These are phyloP conservation scores for Stomatorhinus walkeri DNA, from an alignment of 2,797 vertebrate species.

Conservation along the genomic window DNA sequence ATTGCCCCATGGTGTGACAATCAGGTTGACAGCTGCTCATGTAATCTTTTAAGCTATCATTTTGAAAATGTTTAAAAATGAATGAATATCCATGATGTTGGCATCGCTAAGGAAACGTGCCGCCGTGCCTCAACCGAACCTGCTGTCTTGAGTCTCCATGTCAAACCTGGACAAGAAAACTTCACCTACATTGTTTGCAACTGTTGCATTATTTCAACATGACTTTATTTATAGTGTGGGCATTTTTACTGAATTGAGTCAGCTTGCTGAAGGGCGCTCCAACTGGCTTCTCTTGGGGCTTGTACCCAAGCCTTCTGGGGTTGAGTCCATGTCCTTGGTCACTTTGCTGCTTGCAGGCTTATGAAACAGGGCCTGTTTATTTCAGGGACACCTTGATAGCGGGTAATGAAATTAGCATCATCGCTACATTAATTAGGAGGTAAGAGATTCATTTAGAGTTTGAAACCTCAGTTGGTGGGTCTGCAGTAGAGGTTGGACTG, in stretches of 20 bases:
- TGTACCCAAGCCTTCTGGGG: neutral
- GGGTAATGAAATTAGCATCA: constrained; percentile 1
- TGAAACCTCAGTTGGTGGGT: neutral
- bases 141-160: neutral
- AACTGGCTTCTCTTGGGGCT: neutral
- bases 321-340: neutral
- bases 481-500: neutral
- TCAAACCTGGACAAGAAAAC: neutral
- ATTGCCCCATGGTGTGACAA: neutral
- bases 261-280: neutral
- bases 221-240: neutral
- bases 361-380: neutral
- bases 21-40: constrained; percentile 4
- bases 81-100: neutral
- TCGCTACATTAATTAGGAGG: neutral
- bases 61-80: neutral
- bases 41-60: neutral
- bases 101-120: neutral
- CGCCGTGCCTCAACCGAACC: neutral
- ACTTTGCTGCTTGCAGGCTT: neutral
- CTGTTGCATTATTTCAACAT: neutral
- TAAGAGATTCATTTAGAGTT: neutral
- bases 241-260: neutral
- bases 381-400: neutral
- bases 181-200: neutral